phyloP scores from a whole-genome alignment of 2,797 vertebrate species.

The Dipus sagitta region DNA sequence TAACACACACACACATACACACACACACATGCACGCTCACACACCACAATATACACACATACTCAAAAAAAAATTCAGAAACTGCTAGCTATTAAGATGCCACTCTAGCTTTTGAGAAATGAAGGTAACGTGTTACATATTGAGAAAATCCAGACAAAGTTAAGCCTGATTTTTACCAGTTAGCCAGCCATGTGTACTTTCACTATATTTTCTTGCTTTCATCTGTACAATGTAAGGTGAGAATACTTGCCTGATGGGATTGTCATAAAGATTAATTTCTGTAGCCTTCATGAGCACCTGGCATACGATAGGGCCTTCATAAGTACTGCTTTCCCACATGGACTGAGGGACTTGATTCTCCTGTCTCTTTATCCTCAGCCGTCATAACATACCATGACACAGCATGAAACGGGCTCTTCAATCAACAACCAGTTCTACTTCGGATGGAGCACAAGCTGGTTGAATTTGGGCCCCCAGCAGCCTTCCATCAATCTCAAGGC shows the following conservation, averaged over 20 bases:
- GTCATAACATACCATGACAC: neutral
- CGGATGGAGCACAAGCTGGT: neutral
- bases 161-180: neutral
- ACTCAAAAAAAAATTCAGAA: no score
- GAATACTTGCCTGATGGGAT: neutral
- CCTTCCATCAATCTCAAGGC: constrained; percentile 29
- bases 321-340: neutral
- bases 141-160: neutral
- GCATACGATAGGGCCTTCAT: neutral
- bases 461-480: neutral
- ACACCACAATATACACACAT: no score
- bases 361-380: constrained; percentile 3
- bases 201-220: neutral
- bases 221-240: neutral
- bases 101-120: neutral
- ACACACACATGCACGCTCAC: no score
- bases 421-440: neutral
- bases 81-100: neutral
- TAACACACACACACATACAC: no score
- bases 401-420: neutral
- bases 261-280: constrained; percentile 16
- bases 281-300: neutral
- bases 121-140: neutral
- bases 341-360: neutral
- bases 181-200: neutral